Percentiles rank a stretch among this genome's conserved stretches.
Conservation (phyloP, 2,888 invertebrate genomes). For the Tanytarsus gracilentus region DNA sequence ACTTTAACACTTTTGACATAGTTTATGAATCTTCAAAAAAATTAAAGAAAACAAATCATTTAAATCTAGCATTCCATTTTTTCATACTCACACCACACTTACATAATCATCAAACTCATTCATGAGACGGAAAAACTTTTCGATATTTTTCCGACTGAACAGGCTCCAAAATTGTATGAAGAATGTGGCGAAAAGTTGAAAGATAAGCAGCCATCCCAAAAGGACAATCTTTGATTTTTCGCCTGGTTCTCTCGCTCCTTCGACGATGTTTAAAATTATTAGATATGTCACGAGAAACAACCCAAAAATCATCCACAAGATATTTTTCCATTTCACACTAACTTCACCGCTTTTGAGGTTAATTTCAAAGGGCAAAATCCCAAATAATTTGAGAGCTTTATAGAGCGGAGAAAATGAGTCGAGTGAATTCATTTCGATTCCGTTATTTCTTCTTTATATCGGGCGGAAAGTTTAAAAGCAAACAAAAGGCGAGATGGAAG, state of each 20-base stretch:
- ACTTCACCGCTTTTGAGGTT: background rate
- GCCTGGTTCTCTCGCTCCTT: background rate
- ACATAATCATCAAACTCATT: constrained; percentile 1
- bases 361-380: background rate
- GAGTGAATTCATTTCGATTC: too few relatives aligned
- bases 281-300: background rate
- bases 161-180: background rate
- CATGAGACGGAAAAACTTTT: background rate
- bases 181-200: background rate
- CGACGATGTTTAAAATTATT: background rate
- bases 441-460: too few relatives aligned
- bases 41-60: too few relatives aligned
- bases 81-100: background rate
- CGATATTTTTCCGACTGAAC: background rate
- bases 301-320: background rate
- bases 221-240: background rate
- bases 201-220: constrained; percentile 1
- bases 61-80: too few relatives aligned
- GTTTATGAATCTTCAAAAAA: too few relatives aligned
- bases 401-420: constrained; percentile 14
- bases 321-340: background rate
- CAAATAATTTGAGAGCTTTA: background rate
- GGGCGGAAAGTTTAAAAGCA: too few relatives aligned
- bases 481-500: too few relatives aligned
- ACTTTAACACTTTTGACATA: too few relatives aligned